Evolutionary conservation across 2,113 vertebrate genomes (phyloP).

Genomic region (Noturus placidus): DNA sequence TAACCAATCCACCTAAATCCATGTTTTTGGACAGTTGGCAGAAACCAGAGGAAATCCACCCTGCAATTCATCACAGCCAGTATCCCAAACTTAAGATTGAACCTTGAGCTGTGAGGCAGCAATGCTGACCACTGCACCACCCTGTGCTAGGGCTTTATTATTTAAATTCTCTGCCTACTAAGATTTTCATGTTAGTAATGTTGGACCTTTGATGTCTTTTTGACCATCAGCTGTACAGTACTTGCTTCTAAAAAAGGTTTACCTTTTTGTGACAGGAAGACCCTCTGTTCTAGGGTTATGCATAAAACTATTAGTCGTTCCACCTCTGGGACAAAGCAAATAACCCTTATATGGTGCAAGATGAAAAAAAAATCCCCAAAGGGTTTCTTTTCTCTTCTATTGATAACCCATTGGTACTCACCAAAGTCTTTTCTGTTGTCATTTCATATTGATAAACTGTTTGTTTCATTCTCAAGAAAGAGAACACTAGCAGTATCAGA

Average conservation of each 20-base stretch:
- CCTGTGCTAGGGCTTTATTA: not conserved
- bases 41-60: not conserved
- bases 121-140: not conserved
- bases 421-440: not conserved
- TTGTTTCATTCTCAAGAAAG: not conserved
- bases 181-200: not conserved
- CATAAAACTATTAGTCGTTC: not conserved
- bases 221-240: not conserved
- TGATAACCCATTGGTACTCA: not conserved
- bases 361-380: not conserved
- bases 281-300: not conserved
- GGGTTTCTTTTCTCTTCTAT: not conserved
- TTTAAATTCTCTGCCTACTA: not conserved
- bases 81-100: not conserved
- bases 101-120: not conserved
- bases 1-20: not conserved
- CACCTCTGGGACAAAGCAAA: not conserved
- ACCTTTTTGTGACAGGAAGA: not conserved
- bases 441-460: slow-evolving; percentile 1
- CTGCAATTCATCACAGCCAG: not conserved
- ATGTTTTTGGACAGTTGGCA: not conserved
- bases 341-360: not conserved
- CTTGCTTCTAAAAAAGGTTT: not conserved
- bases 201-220: not conserved
- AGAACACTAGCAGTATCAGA: not conserved